Base-by-base conservation (phyloP, 2,113 vertebrate genomes). In the Phalacrocorax pelagicus region DNA sequence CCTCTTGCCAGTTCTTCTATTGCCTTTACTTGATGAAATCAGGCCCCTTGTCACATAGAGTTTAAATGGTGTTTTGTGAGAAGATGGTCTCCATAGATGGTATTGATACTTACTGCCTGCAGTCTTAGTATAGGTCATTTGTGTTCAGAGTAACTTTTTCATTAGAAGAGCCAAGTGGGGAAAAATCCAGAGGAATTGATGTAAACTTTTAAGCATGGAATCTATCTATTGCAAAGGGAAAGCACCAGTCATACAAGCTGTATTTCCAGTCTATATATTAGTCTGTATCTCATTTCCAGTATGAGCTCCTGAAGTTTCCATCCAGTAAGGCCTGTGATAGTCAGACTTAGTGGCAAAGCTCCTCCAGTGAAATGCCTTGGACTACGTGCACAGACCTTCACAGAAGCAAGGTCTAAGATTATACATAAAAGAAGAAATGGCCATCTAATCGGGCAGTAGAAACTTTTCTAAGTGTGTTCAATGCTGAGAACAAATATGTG, bases 181-280 rank as follows among this genome's bases (percentile, higher is more conserved):
- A 44, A 75, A 92, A 86, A 40, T 15, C 4, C 13, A 63, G 44
- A 77, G 21, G 19, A 69, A 92, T 0, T 32, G 4, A 32, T 71
- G 49, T 34, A 63, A 81, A 52, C 0, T 36, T 81, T n/a, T 49
- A 88, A 32, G 36, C 1, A 7, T 15, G 11, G 14, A 57, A 57
- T 69, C 71, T 69, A 16, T 47, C 32, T 12, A 1, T 36, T 70
- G 12, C 36, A 88, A 66, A 81, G 8, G 30, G 36, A 58, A 91
- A 71, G 3, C 1, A 3, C 4, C 20, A 55, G 36, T 10, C 5
- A 3, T 54, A 14, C 12, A 84, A 81, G 2, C 1, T 61, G 5
- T 32, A 57, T 85, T 91, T 81, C 30, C 20, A 79, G 9, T 58
- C 51, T 8, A 26, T 57, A 10, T 42, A 30, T 73, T 61, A 65